Evolutionary conservation across 1,140 invertebrate genomes (phyloP).

Genomic region (Cherax quadricarinatus): DNA sequence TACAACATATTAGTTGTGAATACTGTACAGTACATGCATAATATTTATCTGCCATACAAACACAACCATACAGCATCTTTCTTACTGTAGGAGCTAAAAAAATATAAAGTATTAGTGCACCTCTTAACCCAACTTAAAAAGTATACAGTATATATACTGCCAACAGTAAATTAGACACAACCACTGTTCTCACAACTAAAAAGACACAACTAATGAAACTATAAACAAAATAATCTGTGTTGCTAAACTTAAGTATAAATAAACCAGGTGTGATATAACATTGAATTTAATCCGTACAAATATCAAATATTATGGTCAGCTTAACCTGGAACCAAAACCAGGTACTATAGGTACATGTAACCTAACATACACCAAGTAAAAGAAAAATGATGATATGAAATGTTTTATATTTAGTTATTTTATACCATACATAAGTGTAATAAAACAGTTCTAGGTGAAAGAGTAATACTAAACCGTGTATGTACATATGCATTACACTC

Average conservation of each 20-base stretch:
- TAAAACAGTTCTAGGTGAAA: background rate
- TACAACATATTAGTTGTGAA: slow-evolving; percentile 2
- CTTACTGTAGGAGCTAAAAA: background rate
- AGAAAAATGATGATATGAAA: background rate
- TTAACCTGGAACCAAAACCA: slow-evolving; percentile 1
- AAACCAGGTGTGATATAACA: background rate
- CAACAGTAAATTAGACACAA: background rate
- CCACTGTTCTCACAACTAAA: background rate
- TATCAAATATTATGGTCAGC: background rate
- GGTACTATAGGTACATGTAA: background rate
- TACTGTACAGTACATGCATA: slow-evolving; percentile 1
- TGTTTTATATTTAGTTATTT: background rate
- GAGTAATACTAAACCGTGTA: slow-evolving; percentile 7
- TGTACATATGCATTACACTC: background rate
- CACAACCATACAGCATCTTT: background rate
- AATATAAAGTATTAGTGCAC: background rate
- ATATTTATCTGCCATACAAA: background rate
- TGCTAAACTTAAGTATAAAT: background rate
- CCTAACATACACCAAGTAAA: background rate
- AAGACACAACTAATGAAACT: background rate
- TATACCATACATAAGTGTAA: slow-evolving; percentile 3
- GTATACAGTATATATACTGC: background rate
- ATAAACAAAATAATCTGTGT: background rate
- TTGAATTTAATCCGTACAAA: background rate
- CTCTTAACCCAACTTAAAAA: background rate